These are phyloP conservation scores for Schizopygopsis malacanthus DNA, from an alignment of 2,797 vertebrate species.

Conservation along the genomic window DNA sequence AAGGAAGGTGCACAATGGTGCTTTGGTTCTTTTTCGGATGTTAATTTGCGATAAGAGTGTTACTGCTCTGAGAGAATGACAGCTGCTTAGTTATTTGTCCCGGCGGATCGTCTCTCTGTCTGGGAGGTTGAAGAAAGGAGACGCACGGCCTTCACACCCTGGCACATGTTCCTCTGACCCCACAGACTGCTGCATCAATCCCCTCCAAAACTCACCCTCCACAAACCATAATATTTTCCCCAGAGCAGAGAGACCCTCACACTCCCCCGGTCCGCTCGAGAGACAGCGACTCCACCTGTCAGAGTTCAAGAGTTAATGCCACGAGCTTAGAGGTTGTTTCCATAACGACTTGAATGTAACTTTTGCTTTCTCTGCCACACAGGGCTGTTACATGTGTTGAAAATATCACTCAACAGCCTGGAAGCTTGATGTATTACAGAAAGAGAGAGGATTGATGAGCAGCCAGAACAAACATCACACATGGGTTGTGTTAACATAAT, in stretches of 20 bases:
- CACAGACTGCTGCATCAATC: constrained; percentile 77
- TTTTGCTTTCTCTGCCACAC: constrained; percentile 72
- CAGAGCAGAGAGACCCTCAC: constrained; percentile 67
- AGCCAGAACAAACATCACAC: constrained; percentile 18
- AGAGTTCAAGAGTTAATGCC: constrained; percentile 80
- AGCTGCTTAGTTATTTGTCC: constrained; percentile 78
- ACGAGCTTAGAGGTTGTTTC: constrained; percentile 79
- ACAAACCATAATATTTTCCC: constrained; percentile 83
- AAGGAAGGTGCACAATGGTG: background rate
- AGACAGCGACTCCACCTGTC: constrained; percentile 84
- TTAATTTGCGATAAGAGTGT: background rate
- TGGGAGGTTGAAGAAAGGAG: constrained; percentile 68
- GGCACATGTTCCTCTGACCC: constrained; percentile 77
- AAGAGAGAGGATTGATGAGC: constrained; percentile 48
- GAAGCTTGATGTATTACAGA: constrained; percentile 55
- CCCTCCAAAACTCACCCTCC: constrained; percentile 69
- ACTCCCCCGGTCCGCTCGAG: constrained; percentile 67
- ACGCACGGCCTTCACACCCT: constrained; percentile 75
- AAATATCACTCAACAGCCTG: constrained; percentile 70
- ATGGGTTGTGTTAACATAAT: background rate
- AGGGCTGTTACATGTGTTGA: constrained; percentile 74
- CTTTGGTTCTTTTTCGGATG: background rate
- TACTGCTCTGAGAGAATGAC: constrained; percentile 61
- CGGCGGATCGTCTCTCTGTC: constrained; percentile 63
- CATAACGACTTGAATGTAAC: constrained; percentile 70